phyloP scores from a whole-genome alignment of 2,888 invertebrate genomes.

The Sarcophaga subvicina region DNA sequence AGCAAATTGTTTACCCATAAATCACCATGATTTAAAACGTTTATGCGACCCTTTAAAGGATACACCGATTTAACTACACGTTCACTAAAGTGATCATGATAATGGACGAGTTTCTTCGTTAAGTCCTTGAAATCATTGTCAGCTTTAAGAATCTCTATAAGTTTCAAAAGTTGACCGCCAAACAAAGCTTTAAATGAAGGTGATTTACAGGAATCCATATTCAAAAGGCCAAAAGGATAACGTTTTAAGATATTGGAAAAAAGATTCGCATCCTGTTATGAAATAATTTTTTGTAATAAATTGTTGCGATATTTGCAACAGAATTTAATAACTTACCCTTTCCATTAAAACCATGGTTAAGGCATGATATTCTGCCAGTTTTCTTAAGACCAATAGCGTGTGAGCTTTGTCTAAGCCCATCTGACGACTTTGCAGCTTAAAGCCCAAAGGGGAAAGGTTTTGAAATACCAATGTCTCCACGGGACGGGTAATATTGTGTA shows the following conservation, averaged over 20 bases:
- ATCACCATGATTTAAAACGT: slow-evolving; percentile 83
- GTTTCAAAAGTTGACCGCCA: slow-evolving; percentile 77
- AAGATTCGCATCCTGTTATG: slow-evolving; percentile 71
- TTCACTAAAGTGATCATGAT: slow-evolving; percentile 77
- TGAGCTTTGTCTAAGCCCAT: slow-evolving; percentile 83
- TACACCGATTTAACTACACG: slow-evolving; percentile 76
- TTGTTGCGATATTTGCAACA: background rate
- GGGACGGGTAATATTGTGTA: slow-evolving; percentile 77
- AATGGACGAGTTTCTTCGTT: slow-evolving; percentile 75
- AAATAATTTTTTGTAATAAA: background rate
- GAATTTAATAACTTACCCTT: slow-evolving; percentile 77
- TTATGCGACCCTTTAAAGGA: slow-evolving; percentile 74
- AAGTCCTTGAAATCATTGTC: slow-evolving; percentile 74
- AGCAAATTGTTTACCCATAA: slow-evolving; percentile 83
- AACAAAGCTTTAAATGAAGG: slow-evolving; percentile 77
- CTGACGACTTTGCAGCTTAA: slow-evolving; percentile 82
- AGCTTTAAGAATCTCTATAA: slow-evolving; percentile 74
- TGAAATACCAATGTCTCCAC: slow-evolving; percentile 79
- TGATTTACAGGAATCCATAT: slow-evolving; percentile 77
- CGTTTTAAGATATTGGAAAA: slow-evolving; percentile 71
- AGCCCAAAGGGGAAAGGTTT: slow-evolving; percentile 82
- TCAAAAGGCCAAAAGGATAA: slow-evolving; percentile 76
- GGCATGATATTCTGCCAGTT: slow-evolving; percentile 84
- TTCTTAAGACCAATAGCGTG: slow-evolving; percentile 81
- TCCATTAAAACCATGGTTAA: slow-evolving; percentile 83